These are phyloP conservation scores for Pterocles gutturalis DNA, from an alignment of 2,113 vertebrate species.

Conservation along the genomic window DNA sequence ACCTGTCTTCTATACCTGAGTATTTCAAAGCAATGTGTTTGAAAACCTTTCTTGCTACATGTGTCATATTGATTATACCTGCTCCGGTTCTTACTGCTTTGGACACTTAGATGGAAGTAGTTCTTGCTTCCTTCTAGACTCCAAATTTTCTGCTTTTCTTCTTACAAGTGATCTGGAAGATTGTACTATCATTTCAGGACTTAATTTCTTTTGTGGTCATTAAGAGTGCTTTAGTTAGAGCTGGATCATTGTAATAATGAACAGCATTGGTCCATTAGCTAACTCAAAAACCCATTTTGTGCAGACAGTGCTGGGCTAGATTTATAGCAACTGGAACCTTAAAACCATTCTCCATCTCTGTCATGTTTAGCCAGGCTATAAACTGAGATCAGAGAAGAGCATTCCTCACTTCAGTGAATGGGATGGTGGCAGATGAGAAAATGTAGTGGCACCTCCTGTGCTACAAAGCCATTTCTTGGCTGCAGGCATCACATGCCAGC, in stretches of 20 bases:
- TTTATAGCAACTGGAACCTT: neutral
- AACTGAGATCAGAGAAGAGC: neutral
- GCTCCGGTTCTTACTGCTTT: neutral
- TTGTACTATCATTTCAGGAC: neutral
- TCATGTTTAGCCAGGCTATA: neutral
- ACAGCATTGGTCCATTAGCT: neutral
- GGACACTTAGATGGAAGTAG: neutral
- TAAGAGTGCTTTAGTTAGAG: neutral
- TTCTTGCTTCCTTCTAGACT: neutral
- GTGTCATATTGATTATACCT: neutral
- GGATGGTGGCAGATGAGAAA: neutral
- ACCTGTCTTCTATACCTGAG: neutral
- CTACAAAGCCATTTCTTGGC: neutral
- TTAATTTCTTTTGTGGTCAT: neutral
- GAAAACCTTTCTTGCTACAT: neutral
- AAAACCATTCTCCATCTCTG: neutral
- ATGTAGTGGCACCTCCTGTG: neutral
- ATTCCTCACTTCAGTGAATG: neutral
- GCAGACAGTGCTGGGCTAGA: neutral
- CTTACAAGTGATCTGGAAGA: neutral
- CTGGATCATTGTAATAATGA: neutral
- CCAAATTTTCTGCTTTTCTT: neutral
- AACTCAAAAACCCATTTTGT: neutral
- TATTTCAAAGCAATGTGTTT: neutral
- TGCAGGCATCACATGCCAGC: neutral